Evolutionary conservation across 1,140 invertebrate genomes (phyloP), one percentile per base, ranked within the genome.

Genomic region (Neodiprion fabricii): DNA sequence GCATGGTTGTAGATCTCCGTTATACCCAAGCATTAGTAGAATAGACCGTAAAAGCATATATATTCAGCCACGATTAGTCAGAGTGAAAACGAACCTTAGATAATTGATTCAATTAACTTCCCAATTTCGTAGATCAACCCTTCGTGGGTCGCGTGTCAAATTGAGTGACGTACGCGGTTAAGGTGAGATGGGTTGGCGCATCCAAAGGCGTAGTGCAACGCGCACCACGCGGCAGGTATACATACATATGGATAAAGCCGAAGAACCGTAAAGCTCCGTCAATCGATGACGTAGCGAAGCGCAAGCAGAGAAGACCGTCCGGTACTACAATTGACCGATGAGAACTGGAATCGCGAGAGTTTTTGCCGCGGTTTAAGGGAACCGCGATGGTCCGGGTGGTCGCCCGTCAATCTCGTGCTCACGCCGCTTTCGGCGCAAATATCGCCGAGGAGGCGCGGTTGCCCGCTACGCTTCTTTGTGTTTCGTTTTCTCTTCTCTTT

Each of bases 371-470:
- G 12, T 12, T 14, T 75, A 79, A 79, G 75, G 74, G 72, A 75
- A 81, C 73, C 73, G 74, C 77, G 75, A 70, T 73, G 74, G 73
- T 74, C 78, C 81, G 81, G 81, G 81, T 82, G 81, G 81, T 82
- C 81, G 74, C 74, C 79, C 81, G 81, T 82, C 81, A 82, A 82
- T 82, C 81, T 82, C 74, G 70, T 82, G 79, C 75, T 82, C 81
- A 82, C 76, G 79, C 80, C 72, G 75, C 81, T 82, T 82, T 82
- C 81, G 81, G 79, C 81, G 77, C 81, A 82, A 83, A 83, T 83
- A 83, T 82, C 76, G 77, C 74, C 70, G 70, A 75, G 77, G 17
- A 78, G 77, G 71, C 53, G 3, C 53, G 53, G 53, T 17, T 9
- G 9, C 53, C 11, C 28, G n/a, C 53, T 61, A 61, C 28, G 9